Conservation (phyloP, 1,140 invertebrate species). For the Lethrus apterus region DNA sequence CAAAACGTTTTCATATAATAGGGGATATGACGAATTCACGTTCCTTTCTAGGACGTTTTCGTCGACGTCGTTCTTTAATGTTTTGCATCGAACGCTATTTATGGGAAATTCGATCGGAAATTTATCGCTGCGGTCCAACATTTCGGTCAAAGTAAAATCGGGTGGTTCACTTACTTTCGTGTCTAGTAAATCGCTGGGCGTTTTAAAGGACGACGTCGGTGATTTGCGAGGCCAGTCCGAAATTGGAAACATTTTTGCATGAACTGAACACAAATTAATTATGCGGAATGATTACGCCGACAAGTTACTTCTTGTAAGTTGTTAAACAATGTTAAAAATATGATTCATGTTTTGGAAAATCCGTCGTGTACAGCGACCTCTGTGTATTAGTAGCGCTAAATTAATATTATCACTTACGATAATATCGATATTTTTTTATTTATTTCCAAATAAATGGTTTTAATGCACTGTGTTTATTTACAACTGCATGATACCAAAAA, state of each 20-base stretch:
- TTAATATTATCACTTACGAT: too few species aligned
- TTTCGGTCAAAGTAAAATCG: slow-evolving; percentile 29
- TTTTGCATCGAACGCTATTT: slow-evolving; percentile 37
- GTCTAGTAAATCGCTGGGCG: background rate
- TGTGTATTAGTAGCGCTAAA: too few species aligned
- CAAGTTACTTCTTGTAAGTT: too few species aligned
- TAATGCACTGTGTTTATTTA: too few species aligned
- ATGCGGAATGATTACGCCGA: too few species aligned
- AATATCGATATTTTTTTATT: too few species aligned
- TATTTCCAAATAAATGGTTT: too few species aligned
- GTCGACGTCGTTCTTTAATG: slow-evolving; percentile 34
- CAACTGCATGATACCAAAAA: too few species aligned
- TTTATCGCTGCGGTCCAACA: slow-evolving; percentile 40
- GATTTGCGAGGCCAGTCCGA: slow-evolving; percentile 5
- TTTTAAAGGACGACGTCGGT: background rate
- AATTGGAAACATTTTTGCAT: slow-evolving; percentile 8
- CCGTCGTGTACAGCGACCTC: too few species aligned
- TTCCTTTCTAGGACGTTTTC: slow-evolving; percentile 37
- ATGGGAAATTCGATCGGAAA: slow-evolving; percentile 44
- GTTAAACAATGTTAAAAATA: too few species aligned
- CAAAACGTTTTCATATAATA: slow-evolving; percentile 44
- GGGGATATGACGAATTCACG: slow-evolving; percentile 44
- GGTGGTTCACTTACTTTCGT: background rate
- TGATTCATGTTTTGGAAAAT: too few species aligned
- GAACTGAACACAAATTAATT: too few species aligned